phyloP scores from a whole-genome alignment of 2,113 vertebrate species.

The Cebidichthys violaceus region DNA sequence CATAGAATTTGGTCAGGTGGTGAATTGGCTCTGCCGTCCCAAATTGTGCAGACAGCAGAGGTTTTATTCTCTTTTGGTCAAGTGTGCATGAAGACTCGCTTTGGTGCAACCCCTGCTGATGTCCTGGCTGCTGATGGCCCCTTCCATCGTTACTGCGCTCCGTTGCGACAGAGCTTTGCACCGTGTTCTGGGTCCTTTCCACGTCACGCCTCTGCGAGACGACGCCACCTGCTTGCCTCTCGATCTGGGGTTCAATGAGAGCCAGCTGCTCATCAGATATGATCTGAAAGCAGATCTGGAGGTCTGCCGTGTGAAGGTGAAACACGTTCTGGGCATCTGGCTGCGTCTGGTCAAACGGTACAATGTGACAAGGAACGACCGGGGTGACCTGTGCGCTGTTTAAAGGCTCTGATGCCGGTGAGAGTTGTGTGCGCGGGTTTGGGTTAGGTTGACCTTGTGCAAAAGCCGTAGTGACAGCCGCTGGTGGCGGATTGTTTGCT shows the following conservation, averaged over 20 bases:
- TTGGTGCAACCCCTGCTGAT: conserved; percentile 23
- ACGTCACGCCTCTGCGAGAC: conserved; percentile 14
- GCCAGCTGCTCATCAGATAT: conserved; percentile 85
- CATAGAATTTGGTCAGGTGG: conserved; percentile 1
- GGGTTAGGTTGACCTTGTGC: conserved; percentile 11
- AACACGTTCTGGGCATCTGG: conserved; percentile 74
- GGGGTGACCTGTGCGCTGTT: neutral
- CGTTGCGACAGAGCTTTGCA: neutral
- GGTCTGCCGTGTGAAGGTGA: conserved; percentile 81
- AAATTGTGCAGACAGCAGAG: conserved; percentile 13
- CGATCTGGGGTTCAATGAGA: conserved; percentile 81
- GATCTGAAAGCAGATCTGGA: conserved; percentile 84
- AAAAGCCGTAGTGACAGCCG: neutral
- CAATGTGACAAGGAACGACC: conserved; percentile 34
- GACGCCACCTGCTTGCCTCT: conserved; percentile 44
- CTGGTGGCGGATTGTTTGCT: conserved; percentile 24
- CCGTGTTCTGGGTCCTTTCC: conserved; percentile 5
- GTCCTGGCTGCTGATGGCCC: neutral
- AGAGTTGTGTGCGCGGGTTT: conserved; percentile 21
- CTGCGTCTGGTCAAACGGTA: conserved; percentile 55
- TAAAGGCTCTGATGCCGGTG: neutral
- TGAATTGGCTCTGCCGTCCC: conserved; percentile 19
- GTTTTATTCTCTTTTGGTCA: conserved; percentile 24
- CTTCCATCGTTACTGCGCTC: conserved; percentile 6
- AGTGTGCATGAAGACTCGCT: conserved; percentile 1